Base-by-base conservation (phyloP, 2,113 vertebrate genomes). In the Sander lucioperca region DNA sequence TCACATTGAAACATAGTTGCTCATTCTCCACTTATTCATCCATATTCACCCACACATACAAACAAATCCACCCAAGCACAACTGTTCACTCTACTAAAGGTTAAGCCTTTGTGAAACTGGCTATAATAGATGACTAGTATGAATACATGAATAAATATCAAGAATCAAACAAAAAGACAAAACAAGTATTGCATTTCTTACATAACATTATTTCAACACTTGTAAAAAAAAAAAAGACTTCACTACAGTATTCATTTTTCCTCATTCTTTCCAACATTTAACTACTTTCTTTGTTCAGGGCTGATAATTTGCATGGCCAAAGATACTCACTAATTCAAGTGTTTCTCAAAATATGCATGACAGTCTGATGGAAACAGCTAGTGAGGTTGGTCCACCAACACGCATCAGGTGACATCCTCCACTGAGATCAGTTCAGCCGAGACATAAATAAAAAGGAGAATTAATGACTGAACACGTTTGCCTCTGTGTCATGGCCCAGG, bases 61-160 rank as follows among this genome's bases (percentile, higher is more conserved):
- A 88, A 75, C 65, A 81, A 71, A 86, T 69, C 33, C 61, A 77
- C 48, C 66, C 56, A 43, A 67, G 53, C 58, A 23, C 3, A 56
- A 50, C 48, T 33, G 48, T 71, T 65, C 47, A 67, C 48, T 73
- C 30, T 4, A 56, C 54, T 82, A 76, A 27, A 2, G 25, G 9
- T 80, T 50, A 61, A 74, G 36, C 50, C 39, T 33, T 57, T 6
- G 43, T 75, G 62, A 77, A 48, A 62, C 3, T 39, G 27, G 13
- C 64, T 50, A 6, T 19, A 61, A 66, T 19, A n/a, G 19, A 80
- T 65, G 33, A 62, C 74, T 33, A 39, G 13, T 15, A 75, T 39
- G 16, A 69, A 74, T 64, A 30, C 23, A 25, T 9, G 4, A 43
- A 70, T 39, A 2, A 10, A 11, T 43, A 11, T 43, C 39, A 43